Evolutionary conservation across 2,113 vertebrate species (phyloP).

Genomic region (Corythaixoides concolor): DNA sequence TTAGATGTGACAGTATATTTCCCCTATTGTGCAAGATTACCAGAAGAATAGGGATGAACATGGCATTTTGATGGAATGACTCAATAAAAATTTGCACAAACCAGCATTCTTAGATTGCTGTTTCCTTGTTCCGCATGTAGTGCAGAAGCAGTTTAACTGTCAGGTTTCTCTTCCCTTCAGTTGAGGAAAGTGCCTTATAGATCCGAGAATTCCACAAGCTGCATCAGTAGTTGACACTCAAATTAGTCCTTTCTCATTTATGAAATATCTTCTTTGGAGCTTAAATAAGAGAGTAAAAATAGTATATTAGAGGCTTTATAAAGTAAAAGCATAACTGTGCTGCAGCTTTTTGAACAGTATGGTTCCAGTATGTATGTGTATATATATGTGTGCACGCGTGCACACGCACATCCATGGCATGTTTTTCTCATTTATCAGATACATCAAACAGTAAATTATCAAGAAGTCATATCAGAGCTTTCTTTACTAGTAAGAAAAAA

Average conservation of each 20-base stretch:
- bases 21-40: not conserved
- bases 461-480: not conserved
- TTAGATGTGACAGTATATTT: not conserved
- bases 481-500: constrained; percentile 37
- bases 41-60: not conserved
- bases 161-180: not conserved
- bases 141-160: not conserved
- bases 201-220: not conserved
- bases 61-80: not conserved
- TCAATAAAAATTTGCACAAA: not conserved
- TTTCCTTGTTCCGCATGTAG: not conserved
- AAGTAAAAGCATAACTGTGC: not conserved
- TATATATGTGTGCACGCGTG: fast-evolving
- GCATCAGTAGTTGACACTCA: not conserved
- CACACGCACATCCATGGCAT: fast-evolving
- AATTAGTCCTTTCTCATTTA: not conserved
- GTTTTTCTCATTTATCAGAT: not conserved
- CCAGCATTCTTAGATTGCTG: not conserved
- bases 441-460: not conserved
- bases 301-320: not conserved
- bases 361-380: not conserved
- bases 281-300: not conserved
- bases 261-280: not conserved
- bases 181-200: not conserved
- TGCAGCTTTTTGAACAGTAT: not conserved